These are phyloP conservation scores for Chironomus striatipennis DNA, from an alignment of 1,140 invertebrate species.

Conservation along the genomic window DNA sequence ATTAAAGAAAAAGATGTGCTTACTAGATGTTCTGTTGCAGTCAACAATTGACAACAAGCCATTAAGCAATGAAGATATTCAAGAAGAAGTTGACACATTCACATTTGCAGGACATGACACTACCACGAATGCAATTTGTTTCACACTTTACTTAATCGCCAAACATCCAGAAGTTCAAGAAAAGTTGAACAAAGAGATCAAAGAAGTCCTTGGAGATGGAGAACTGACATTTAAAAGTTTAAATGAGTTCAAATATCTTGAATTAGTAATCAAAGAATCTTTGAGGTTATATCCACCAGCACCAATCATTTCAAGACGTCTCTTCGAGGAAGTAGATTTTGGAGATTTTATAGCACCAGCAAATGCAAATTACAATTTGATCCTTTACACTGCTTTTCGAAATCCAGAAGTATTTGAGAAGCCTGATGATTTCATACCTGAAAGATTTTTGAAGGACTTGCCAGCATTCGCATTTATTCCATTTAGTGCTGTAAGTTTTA, in stretches of 20 bases:
- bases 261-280: conserved; percentile 54
- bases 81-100: conserved; percentile 43
- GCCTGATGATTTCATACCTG: conserved; percentile 61
- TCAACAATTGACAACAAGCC: conserved; percentile 43
- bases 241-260: conserved; percentile 49
- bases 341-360: neutral
- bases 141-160: conserved; percentile 31
- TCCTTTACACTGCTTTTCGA: conserved; percentile 27
- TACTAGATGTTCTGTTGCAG: conserved; percentile 64
- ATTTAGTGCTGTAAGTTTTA: conserved; percentile 54
- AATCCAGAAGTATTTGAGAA: conserved; percentile 49
- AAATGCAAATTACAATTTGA: neutral
- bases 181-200: conserved; percentile 20
- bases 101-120: conserved; percentile 44
- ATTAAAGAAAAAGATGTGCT: conserved; percentile 42
- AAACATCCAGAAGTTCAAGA: conserved; percentile 32
- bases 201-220: conserved; percentile 27
- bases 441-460: conserved; percentile 50
- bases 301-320: conserved; percentile 44
- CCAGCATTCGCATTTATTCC: conserved; percentile 55
- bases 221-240: conserved; percentile 42
- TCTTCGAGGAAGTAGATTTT: conserved; percentile 36
- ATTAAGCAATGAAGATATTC: conserved; percentile 47
- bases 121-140: conserved; percentile 33
- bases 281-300: conserved; percentile 53